These are phyloP conservation scores for Acanthosepion pharaonis DNA, from an alignment of 2,888 invertebrate genomes.

Conservation along the genomic window DNA sequence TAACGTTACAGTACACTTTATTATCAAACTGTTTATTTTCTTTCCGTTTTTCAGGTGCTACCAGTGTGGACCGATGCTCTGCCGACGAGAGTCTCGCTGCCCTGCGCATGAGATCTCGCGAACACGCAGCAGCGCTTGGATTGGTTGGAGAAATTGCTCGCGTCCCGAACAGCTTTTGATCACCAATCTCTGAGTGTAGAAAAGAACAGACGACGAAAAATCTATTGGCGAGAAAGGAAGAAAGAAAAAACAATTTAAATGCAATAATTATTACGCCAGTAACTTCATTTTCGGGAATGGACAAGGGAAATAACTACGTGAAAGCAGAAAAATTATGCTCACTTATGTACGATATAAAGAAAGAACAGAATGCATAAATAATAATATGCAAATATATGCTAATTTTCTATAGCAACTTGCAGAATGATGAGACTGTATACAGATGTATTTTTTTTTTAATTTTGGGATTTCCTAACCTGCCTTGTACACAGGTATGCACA, in stretches of 20 bases:
- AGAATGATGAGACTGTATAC: background rate
- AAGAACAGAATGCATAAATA: background rate
- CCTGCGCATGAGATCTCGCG: conserved; percentile 66
- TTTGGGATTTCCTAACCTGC: background rate
- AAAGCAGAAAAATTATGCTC: background rate
- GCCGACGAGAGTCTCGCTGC: conserved; percentile 66
- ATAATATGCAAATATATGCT: background rate
- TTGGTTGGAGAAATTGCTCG: conserved; percentile 52
- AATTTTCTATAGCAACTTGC: background rate
- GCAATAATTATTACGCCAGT: background rate
- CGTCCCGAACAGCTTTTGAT: conserved; percentile 36
- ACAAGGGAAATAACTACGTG: background rate
- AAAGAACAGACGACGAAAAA: background rate
- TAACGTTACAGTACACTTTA: background rate
- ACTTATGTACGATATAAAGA: background rate
- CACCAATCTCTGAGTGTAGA: background rate
- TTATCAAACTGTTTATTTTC: background rate
- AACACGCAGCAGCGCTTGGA: conserved; percentile 66
- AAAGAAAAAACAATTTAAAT: background rate
- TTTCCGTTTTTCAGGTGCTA: background rate
- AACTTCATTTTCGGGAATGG: background rate
- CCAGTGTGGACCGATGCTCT: conserved; percentile 40
- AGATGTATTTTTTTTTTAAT: background rate
- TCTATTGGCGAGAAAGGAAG: background rate
- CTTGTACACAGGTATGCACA: background rate